Conservation (phyloP, 2,113 vertebrate genomes). For the Phaetusa simplex region DNA sequence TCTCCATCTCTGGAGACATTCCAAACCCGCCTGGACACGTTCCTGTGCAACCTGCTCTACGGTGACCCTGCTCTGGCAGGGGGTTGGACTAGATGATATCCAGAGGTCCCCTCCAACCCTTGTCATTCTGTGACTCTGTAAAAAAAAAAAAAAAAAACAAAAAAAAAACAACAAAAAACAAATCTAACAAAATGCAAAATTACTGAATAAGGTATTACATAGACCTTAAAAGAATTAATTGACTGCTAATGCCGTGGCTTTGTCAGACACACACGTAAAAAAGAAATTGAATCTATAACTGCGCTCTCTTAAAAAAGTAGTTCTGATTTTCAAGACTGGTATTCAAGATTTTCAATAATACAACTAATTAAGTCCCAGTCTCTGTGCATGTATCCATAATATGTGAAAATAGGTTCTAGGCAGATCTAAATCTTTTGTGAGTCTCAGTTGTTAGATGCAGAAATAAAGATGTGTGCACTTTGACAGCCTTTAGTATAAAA, state of each 20-base stretch:
- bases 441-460: not conserved
- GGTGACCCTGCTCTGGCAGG: no score
- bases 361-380: not conserved
- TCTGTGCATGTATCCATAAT: not conserved
- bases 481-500: not conserved
- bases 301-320: not conserved
- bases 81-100: no score
- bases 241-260: not conserved
- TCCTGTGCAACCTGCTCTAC: no score
- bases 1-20: no score
- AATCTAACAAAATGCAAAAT: not conserved
- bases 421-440: not conserved
- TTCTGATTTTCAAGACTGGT: not conserved
- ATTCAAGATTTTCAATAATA: not conserved
- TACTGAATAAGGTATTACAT: not conserved
- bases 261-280: not conserved
- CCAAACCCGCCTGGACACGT: no score
- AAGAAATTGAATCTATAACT: not conserved
- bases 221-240: constrained; percentile 11
- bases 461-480: not conserved
- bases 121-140: no score
- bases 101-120: no score
- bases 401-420: not conserved
- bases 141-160: not conserved
- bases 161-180: not conserved